phyloP scores from a whole-genome alignment of 2,888 invertebrate genomes.

The Eumerus sabulonum region DNA sequence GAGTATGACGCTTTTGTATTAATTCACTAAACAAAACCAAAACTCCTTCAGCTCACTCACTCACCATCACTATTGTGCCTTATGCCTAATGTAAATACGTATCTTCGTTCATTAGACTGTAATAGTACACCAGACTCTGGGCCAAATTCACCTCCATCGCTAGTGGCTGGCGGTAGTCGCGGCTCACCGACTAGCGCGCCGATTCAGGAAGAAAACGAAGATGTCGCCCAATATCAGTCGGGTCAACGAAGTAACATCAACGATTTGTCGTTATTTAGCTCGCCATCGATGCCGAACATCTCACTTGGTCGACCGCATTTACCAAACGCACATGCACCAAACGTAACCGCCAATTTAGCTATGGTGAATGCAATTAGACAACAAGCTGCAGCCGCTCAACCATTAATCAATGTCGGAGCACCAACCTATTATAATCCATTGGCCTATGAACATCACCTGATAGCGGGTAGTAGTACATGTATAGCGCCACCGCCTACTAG shows the following conservation, averaged over 20 bases:
- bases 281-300: constrained; percentile 98
- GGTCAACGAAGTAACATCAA: constrained; percentile 85
- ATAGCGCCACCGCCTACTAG: constrained; percentile 81
- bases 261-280: constrained; percentile 91
- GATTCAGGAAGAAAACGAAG: constrained; percentile 91
- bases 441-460: constrained; percentile 72
- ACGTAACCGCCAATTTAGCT: constrained; percentile 74
- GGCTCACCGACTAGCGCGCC: constrained; percentile 85
- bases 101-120: constrained; percentile 77
- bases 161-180: constrained; percentile 81
- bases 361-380: constrained; percentile 76
- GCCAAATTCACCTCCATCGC: constrained; percentile 87
- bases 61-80: not conserved
- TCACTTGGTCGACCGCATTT: constrained; percentile 91
- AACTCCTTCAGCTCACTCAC: constrained; percentile 14
- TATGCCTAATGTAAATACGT: not conserved
- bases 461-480: constrained; percentile 45
- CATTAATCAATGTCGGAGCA: constrained; percentile 71
- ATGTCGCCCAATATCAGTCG: constrained; percentile 82
- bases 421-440: constrained; percentile 76
- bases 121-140: constrained; percentile 86
- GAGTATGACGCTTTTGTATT: constrained; percentile 68
- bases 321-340: constrained; percentile 76
- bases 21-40: constrained; percentile 68
- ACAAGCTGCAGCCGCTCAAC: constrained; percentile 70